Conservation (phyloP, 2,113 vertebrate species). For the Falco punctatus region DNA sequence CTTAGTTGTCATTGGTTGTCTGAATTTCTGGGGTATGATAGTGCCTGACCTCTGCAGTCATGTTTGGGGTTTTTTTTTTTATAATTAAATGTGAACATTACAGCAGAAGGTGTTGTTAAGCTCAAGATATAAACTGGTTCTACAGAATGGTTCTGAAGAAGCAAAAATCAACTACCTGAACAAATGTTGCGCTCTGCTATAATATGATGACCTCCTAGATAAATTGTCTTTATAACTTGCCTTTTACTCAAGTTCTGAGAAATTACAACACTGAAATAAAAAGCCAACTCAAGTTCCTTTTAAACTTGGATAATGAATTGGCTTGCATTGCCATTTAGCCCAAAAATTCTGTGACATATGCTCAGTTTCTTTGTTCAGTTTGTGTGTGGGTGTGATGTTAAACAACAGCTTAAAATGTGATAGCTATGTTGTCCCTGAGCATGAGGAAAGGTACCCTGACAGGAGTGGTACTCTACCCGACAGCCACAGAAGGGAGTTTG, state of each 20-base stretch:
- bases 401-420: background rate
- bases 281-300: background rate
- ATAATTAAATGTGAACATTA: background rate
- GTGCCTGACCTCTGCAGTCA: background rate
- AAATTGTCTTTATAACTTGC: background rate
- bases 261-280: background rate
- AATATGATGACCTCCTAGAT: background rate
- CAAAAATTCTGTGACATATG: background rate
- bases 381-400: background rate
- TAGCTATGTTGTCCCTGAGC: background rate
- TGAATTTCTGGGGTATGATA: background rate
- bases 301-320: background rate
- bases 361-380: background rate
- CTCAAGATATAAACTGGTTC: background rate
- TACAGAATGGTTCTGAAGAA: background rate
- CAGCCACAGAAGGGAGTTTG: background rate
- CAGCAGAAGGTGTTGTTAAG: background rate
- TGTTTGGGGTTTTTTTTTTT: background rate
- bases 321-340: background rate
- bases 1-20: background rate
- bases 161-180: background rate
- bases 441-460: background rate
- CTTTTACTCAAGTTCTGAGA: background rate
- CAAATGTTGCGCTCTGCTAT: background rate
- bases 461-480: background rate